phyloP scores from a whole-genome alignment of 2,888 invertebrate species.

The Orthosia gothica region DNA sequence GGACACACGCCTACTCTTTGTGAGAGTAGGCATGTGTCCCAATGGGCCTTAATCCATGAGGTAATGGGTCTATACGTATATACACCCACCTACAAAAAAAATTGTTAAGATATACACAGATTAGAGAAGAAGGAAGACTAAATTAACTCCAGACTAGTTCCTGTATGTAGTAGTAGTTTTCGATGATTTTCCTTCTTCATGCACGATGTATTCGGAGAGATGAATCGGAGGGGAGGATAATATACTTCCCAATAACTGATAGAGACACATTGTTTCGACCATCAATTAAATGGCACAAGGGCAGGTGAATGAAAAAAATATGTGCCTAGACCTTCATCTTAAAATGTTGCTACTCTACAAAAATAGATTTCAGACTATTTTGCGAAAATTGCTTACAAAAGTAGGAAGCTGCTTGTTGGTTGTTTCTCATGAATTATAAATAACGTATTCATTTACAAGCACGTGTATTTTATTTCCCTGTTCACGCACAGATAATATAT shows the following conservation, averaged over 20 bases:
- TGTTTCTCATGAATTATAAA: conserved; percentile 34
- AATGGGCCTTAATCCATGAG: too few species aligned
- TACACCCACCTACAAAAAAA: too few species aligned
- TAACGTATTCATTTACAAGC: conserved; percentile 1
- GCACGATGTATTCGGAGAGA: not conserved
- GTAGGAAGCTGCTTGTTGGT: not conserved
- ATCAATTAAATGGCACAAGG: conserved; percentile 1
- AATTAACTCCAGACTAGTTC: not conserved
- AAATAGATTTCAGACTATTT: not conserved
- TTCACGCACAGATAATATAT: not conserved
- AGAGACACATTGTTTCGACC: not conserved
- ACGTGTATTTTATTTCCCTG: conserved; percentile 15
- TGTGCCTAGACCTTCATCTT: not conserved
- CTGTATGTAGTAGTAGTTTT: not conserved
- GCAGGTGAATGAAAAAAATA: not conserved
- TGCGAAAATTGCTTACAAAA: not conserved
- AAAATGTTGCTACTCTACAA: not conserved
- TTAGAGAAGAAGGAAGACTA: not conserved
- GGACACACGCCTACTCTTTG: too few species aligned
- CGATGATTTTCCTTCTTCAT: not conserved
- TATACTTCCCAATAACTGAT: not conserved
- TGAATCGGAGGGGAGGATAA: conserved; percentile 5
- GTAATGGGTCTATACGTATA: too few species aligned
- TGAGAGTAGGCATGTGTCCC: too few species aligned
- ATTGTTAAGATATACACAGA: not conserved